Evolutionary conservation across 2,113 vertebrate genomes (phyloP).

Genomic region (Probosciger aterrimus): DNA sequence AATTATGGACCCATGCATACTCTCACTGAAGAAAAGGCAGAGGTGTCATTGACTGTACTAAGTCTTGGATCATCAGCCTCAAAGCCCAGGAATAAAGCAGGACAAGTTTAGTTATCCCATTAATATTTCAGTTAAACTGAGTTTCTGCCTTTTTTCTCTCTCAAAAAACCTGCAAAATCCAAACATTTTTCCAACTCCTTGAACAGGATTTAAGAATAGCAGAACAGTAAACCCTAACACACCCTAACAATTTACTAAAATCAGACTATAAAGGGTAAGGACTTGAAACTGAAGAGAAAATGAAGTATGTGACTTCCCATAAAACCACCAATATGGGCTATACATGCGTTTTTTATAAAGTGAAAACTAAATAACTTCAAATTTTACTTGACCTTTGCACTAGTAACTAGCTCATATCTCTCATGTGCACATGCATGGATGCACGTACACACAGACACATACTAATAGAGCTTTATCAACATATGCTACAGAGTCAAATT

Average conservation of each 20-base stretch:
- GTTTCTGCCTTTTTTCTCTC: background rate
- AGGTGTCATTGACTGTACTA: background rate
- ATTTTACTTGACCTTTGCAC: background rate
- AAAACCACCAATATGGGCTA: background rate
- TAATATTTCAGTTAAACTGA: background rate
- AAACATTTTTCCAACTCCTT: background rate
- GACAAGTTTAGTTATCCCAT: background rate
- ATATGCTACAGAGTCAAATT: background rate
- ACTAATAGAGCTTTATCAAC: background rate
- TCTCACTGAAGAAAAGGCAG: background rate
- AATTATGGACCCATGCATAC: background rate
- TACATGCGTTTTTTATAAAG: background rate
- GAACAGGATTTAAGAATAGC: background rate
- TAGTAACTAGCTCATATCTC: background rate
- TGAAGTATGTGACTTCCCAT: background rate
- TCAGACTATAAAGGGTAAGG: background rate
- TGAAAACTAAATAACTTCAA: background rate
- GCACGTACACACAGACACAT: accelerated
- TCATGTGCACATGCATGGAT: accelerated
- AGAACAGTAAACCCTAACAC: background rate
- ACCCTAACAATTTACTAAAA: background rate
- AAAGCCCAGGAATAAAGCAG: background rate
- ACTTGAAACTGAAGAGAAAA: background rate
- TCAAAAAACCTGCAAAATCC: background rate
- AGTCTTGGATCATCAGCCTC: background rate